phyloP scores from a whole-genome alignment of 1,140 invertebrate species.

The Centruroides vittatus region DNA sequence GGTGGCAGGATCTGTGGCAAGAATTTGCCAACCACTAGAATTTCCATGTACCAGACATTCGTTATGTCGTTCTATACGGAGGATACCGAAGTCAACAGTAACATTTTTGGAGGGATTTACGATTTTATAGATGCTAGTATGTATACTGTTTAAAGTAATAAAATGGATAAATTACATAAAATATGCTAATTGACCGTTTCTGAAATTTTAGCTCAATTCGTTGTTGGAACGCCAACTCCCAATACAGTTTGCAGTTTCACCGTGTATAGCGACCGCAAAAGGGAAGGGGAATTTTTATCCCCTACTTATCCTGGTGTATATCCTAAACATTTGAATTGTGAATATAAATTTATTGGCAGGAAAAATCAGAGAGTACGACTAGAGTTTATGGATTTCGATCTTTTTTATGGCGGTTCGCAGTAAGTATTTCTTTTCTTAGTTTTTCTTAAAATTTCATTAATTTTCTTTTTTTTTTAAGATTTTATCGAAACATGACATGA shows the following conservation, averaged over 20 bases:
- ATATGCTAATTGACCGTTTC: background rate
- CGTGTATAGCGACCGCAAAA: constrained; percentile 55
- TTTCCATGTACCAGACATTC: constrained; percentile 46
- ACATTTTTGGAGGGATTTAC: constrained; percentile 71
- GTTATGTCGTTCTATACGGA: constrained; percentile 93
- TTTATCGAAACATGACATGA: no score
- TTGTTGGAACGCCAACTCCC: constrained; percentile 69
- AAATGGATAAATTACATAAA: background rate
- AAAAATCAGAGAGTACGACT: constrained; percentile 79
- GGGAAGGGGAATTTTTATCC: constrained; percentile 75
- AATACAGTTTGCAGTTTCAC: constrained; percentile 62
- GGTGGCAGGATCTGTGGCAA: constrained; percentile 93
- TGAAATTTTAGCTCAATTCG: constrained; percentile 46
- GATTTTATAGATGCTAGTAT: constrained; percentile 88
- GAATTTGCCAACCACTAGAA: constrained; percentile 61
- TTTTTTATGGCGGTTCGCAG: constrained; percentile 97
- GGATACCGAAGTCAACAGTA: constrained; percentile 44
- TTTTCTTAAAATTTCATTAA: background rate
- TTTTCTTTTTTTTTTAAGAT: background rate
- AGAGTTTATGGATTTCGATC: constrained; percentile 95
- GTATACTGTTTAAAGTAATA: constrained; percentile 26
- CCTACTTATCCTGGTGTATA: constrained; percentile 98
- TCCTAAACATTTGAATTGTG: constrained; percentile 86
- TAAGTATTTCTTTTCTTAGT: constrained; percentile 41
- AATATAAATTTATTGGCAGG: constrained; percentile 78